Evolutionary conservation across 2,888 invertebrate genomes (phyloP).

Genomic region (Tetragnatha montana): DNA sequence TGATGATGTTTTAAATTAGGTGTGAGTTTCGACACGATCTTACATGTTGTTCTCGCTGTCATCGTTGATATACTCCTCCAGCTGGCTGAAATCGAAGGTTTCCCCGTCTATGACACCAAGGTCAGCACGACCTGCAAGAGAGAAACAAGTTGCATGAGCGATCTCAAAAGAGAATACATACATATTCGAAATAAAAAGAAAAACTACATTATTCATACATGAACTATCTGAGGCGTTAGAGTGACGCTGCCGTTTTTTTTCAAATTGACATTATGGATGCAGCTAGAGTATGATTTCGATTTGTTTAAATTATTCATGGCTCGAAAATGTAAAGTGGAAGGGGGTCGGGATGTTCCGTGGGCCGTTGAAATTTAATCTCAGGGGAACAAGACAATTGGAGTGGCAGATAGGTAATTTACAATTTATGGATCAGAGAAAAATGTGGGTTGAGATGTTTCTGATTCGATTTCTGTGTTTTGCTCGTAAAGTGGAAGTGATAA

Average conservation of each 20-base stretch:
- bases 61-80: constrained; percentile 92
- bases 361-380: background rate
- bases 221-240: background rate
- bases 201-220: background rate
- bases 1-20: background rate
- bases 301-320: background rate
- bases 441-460: background rate
- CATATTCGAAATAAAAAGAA: background rate
- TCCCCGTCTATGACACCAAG: constrained; percentile 92
- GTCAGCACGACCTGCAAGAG: constrained; percentile 84
- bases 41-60: constrained; percentile 78
- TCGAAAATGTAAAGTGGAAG: background rate
- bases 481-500: too few relatives aligned
- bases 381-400: background rate
- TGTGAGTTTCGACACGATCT: constrained; percentile 18
- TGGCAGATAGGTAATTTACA: background rate
- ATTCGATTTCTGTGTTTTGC: too few relatives aligned
- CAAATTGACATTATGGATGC: background rate
- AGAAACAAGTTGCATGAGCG: constrained; percentile 36
- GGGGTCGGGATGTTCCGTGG: background rate
- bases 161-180: background rate
- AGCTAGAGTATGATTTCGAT: background rate
- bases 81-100: constrained; percentile 85
- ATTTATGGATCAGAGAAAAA: background rate
- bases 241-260: background rate